Evolutionary conservation across 2,113 vertebrate genomes (phyloP), one percentile per base, ranked within the genome.

Genomic region (Hippocampus guttulatus): DNA sequence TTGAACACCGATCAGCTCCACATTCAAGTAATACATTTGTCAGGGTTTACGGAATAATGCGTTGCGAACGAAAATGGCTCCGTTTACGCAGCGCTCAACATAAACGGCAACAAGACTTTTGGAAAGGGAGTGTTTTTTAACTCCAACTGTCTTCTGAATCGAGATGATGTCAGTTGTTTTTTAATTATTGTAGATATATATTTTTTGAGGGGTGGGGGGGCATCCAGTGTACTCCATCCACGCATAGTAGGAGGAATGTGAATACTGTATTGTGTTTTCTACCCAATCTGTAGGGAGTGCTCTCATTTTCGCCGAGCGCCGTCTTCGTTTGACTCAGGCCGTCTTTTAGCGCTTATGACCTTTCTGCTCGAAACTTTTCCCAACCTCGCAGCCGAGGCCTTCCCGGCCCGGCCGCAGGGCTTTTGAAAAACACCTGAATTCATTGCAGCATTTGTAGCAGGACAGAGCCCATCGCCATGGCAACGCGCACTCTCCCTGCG

Each of bases 11-110:
- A 83, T 66, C 58, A 73, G 60, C 75, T 80, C 80, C 81, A 87
- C 68, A 87, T 92, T 93, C 91, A 93, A 92, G 92, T 92, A 92
- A 87, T 85, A 85, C 82, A 79, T 75, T 81, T 87, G 70, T 84
- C 83, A 75, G 79, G 64, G 78, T 84, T 67, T n/a, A 21, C 21
- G 77, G 71, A 82, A 45, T 11, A 12, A 82, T 5, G 33, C 84
- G 73, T 75, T 74, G 79, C 71, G 81, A 78, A 82, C 69, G 64
- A 78, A 75, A 86, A 85, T 86, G 89, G 85, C 88, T 88, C 88
- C 51, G 71, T 75, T 76, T 84, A 84, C 75, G 14, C 27, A 18
- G 25, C 15, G 27, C 57, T 60, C 57, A 18, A 30, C 27, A 30
- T 60, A 16, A 30, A 60, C 2, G 25, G 27, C 52, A 1, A 51